Percentiles rank a stretch among this genome's conserved stretches.
Conservation (phyloP, 2,888 invertebrate genomes). For the Gymnocheta viridis region DNA sequence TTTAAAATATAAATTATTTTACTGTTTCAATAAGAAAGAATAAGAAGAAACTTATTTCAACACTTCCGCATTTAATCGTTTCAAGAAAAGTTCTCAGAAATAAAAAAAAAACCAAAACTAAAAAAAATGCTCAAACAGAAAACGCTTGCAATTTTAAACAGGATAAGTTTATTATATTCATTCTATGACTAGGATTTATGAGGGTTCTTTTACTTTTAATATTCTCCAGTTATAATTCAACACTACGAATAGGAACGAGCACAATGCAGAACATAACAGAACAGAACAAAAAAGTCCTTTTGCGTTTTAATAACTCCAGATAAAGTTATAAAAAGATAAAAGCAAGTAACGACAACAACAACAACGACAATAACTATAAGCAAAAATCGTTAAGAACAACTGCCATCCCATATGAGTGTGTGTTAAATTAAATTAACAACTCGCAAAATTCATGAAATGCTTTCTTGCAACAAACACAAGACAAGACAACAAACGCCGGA, state of each 20-base stretch:
- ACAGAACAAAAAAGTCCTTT: slow-evolving; percentile 55
- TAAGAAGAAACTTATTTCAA: slow-evolving; percentile 40
- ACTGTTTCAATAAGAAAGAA: background rate
- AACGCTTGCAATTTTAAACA: slow-evolving; percentile 50
- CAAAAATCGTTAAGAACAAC: slow-evolving; percentile 60
- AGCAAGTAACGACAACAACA: slow-evolving; percentile 27
- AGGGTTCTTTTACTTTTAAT: slow-evolving; percentile 51
- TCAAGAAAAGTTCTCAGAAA: slow-evolving; percentile 20
- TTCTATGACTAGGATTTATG: slow-evolving; percentile 66
- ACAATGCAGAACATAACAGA: background rate
- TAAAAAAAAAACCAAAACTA: background rate
- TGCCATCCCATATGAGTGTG: slow-evolving; percentile 61
- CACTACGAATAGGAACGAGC: slow-evolving; percentile 11
- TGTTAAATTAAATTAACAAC: slow-evolving; percentile 70
- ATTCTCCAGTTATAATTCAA: slow-evolving; percentile 52
- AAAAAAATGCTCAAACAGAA: slow-evolving; percentile 5
- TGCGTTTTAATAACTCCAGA: slow-evolving; percentile 62
- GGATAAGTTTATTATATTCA: slow-evolving; percentile 58
- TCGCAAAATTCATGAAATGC: slow-evolving; percentile 67
- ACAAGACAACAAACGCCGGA: slow-evolving; percentile 24
- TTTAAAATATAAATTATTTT: slow-evolving; percentile 28
- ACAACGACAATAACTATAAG: slow-evolving; percentile 1
- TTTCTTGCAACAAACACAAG: slow-evolving; percentile 68
- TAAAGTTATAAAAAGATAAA: slow-evolving; percentile 60
- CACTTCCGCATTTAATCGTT: slow-evolving; percentile 63